Base-by-base conservation (phyloP, 2,888 invertebrate genomes). In the Ferdinandea cuprea region DNA sequence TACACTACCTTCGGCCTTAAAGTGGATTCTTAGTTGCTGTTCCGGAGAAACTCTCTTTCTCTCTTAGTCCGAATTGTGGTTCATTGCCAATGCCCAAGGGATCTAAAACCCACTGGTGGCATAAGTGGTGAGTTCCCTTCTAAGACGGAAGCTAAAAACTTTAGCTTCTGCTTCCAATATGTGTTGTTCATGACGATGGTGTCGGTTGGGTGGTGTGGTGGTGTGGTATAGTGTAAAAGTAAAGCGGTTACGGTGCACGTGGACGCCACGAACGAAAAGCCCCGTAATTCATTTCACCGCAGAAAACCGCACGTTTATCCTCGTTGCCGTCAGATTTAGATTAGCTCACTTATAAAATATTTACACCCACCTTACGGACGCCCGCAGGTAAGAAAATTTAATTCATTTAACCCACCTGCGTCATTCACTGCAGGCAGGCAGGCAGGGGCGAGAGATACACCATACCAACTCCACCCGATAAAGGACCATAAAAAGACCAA, bases 261-360 rank as follows among this genome's bases (percentile, higher is more conserved):
- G 28, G 46, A 61, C 19, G 35, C 40, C 58, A 56, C 30, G 35
- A 46, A 56, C 30, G 35, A 46, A 61, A 78, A 63, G 58, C 50
- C 25, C 35, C 72, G 68, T 85, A 76, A 80, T 81, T 85, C 85
- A 85, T 85, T 80, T 85, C 15, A 40, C 71, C 68, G 46, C 71
- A 76, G 59, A 69, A 84, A 80, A 66, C 85, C 74, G 69, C 76
- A 81, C 85, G 81, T 85, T 85, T 81, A 85, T 85, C 78, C 85
- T 81, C 78, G 81, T 74, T 85, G 74, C 81, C 69, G 85, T 85
- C 85, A 79, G 85, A 85, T 85, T 85, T 85, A 85, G 85, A 85
- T 85, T 83, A 85, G 72, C 74, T 68, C 68, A 65, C 78, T 84
- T 73, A 84, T 84, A 79, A 84, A 84, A 79, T 84, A 84, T 84